phyloP scores from a whole-genome alignment of 2,113 vertebrate genomes.

The Festucalex cinctus region DNA sequence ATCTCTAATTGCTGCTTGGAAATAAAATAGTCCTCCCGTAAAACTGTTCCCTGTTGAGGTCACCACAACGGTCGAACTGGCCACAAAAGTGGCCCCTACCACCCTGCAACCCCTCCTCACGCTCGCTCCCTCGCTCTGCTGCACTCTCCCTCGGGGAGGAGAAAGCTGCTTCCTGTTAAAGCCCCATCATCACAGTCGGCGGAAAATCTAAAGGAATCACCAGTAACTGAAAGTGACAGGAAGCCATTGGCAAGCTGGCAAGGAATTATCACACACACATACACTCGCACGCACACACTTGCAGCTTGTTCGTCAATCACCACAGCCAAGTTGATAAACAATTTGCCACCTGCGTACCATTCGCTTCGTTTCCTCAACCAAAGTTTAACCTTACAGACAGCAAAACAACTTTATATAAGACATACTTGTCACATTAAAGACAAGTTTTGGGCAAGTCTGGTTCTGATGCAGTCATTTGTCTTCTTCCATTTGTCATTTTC shows the following conservation, averaged over 20 bases:
- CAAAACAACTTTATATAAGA: background rate
- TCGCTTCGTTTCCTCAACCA: background rate
- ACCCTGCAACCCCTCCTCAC: conserved; percentile 46
- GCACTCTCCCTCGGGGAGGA: conserved; percentile 35
- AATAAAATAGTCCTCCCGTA: conserved; percentile 25
- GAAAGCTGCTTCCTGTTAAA: conserved; percentile 57
- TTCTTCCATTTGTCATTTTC: no score
- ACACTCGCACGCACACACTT: conserved; percentile 21
- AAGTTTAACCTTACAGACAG: background rate
- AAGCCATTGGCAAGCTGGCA: conserved; percentile 62
- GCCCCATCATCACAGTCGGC: conserved; percentile 67
- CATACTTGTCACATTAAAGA: background rate
- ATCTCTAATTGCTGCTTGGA: conserved; percentile 36
- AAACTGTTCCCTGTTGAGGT: conserved; percentile 37
- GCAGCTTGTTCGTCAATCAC: conserved; percentile 31
- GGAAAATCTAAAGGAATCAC: conserved; percentile 76
- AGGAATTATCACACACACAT: conserved; percentile 54
- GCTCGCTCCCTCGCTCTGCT: conserved; percentile 35
- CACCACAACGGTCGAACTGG: conserved; percentile 38
- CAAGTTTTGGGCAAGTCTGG: background rate
- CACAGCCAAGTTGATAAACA: conserved; percentile 17
- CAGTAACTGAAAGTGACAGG: conserved; percentile 73
- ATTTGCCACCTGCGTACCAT: conserved; percentile 2
- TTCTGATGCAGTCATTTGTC: background rate
- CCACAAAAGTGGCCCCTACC: conserved; percentile 31